Percentiles rank a stretch among this genome's conserved stretches.
Evolutionary conservation across 1,140 invertebrate genomes (phyloP).

Genomic region (Orius laevigatus): DNA sequence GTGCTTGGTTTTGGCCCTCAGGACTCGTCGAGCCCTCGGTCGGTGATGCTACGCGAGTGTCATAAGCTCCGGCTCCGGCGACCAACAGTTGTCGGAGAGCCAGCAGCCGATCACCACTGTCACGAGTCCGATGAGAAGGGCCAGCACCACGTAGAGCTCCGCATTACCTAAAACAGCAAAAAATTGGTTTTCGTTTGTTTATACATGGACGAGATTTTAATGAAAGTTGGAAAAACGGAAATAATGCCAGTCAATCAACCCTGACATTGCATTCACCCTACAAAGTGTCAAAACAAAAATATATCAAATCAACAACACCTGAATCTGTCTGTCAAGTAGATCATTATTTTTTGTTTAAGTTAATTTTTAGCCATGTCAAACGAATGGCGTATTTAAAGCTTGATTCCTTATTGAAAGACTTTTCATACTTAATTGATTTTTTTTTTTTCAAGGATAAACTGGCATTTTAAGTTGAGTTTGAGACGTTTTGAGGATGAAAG

Average conservation of each 20-base stretch:
- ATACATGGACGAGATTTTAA: neutral
- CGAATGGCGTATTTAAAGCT: no score
- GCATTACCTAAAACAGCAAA: conserved; percentile 40
- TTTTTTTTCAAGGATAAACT: no score
- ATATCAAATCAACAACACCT: no score
- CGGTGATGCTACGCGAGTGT: conserved; percentile 41
- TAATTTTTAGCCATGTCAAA: no score
- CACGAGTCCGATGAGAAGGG: conserved; percentile 47
- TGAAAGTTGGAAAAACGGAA: neutral
- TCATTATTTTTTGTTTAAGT: no score
- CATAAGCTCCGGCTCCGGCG: conserved; percentile 46
- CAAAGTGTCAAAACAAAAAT: neutral
- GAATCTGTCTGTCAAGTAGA: no score
- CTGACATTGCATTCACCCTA: neutral
- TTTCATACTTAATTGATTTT: no score
- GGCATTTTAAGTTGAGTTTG: no score
- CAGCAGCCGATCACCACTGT: conserved; percentile 55
- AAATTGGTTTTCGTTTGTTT: neutral
- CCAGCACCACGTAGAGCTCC: conserved; percentile 51
- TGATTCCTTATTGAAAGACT: no score
- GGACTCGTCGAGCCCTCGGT: conserved; percentile 16
- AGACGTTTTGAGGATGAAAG: no score
- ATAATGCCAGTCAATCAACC: neutral
- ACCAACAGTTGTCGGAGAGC: conserved; percentile 59
- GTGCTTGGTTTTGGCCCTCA: conserved; percentile 10